phyloP scores from a whole-genome alignment of 2,888 invertebrate species.

The Schizotus pectinicornis region DNA sequence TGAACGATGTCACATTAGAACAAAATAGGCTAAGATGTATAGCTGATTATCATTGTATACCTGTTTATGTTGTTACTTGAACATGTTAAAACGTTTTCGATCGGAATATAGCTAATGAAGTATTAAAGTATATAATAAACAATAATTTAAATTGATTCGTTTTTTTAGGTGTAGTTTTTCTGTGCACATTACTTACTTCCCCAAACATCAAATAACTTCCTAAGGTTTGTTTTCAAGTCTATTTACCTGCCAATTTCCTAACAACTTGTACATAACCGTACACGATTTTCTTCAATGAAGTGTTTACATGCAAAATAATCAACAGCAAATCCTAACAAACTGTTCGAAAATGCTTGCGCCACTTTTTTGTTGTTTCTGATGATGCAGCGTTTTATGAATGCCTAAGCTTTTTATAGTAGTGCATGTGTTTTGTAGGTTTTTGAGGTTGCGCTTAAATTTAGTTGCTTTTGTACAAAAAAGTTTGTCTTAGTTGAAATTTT shows the following conservation, averaged over 20 bases:
- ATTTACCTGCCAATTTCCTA: constrained; percentile 8
- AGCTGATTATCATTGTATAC: constrained; percentile 31
- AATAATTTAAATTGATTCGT: constrained; percentile 44
- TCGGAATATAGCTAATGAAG: constrained; percentile 34
- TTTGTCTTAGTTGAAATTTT: too few species aligned
- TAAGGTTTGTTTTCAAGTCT: constrained; percentile 43
- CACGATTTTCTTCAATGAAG: constrained; percentile 1
- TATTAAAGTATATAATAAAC: constrained; percentile 33
- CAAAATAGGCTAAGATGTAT: constrained; percentile 30
- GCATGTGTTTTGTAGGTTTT: not conserved
- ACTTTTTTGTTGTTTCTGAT: not conserved
- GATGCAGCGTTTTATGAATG: not conserved
- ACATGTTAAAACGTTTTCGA: constrained; percentile 35
- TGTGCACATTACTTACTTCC: constrained; percentile 50
- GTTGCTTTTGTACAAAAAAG: not conserved
- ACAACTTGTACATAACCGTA: constrained; percentile 11
- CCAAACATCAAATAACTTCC: constrained; percentile 41
- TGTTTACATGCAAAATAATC: not conserved
- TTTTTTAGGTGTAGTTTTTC: constrained; percentile 51
- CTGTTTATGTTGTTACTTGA: constrained; percentile 26
- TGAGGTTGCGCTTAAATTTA: not conserved
- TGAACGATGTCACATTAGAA: constrained; percentile 20
- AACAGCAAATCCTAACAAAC: not conserved
- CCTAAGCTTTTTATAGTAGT: not conserved
- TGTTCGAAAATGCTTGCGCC: not conserved